Percentiles rank a stretch among this genome's conserved stretches.
Conservation (phyloP, 2,888 invertebrate genomes). For the Parthenolecanium corni region DNA sequence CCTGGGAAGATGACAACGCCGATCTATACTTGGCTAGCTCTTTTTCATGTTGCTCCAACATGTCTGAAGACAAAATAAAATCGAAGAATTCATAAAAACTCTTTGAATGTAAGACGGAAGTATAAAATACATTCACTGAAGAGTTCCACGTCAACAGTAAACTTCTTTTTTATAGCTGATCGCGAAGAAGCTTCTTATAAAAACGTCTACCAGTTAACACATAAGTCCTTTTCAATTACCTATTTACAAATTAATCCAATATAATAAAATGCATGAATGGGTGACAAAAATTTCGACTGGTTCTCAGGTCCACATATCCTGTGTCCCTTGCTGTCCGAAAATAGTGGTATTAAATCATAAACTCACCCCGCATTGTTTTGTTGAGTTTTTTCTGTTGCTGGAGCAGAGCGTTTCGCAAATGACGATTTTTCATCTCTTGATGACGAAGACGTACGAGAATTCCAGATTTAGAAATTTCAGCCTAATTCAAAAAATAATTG, state of each 20-base stretch:
- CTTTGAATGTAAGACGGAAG: too few relatives aligned
- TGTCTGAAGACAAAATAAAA: not conserved
- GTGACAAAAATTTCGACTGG: too few relatives aligned
- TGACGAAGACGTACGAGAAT: conserved; percentile 6
- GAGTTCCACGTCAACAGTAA: not conserved
- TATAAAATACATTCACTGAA: too few relatives aligned
- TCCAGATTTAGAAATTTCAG: conserved; percentile 15
- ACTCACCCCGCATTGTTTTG: conserved; percentile 12
- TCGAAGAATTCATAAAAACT: too few relatives aligned
- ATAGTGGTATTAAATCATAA: not conserved
- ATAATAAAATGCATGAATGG: too few relatives aligned
- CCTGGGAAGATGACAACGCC: conserved; percentile 8
- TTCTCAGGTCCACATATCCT: too few relatives aligned
- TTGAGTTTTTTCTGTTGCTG: conserved; percentile 11
- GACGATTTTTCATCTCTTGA: conserved; percentile 17
- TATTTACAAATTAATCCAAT: too few relatives aligned
- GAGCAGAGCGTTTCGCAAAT: not conserved
- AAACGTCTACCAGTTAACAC: too few relatives aligned
- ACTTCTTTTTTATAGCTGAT: too few relatives aligned
- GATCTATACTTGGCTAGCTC: conserved; percentile 17
- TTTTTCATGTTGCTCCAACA: conserved; percentile 11
- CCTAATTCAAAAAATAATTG: not conserved
- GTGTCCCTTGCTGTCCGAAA: not conserved
- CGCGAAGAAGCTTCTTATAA: too few relatives aligned
- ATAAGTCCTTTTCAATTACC: too few relatives aligned